These are phyloP conservation scores for Parochlus steinenii DNA, from an alignment of 2,888 invertebrate genomes.

Conservation along the genomic window DNA sequence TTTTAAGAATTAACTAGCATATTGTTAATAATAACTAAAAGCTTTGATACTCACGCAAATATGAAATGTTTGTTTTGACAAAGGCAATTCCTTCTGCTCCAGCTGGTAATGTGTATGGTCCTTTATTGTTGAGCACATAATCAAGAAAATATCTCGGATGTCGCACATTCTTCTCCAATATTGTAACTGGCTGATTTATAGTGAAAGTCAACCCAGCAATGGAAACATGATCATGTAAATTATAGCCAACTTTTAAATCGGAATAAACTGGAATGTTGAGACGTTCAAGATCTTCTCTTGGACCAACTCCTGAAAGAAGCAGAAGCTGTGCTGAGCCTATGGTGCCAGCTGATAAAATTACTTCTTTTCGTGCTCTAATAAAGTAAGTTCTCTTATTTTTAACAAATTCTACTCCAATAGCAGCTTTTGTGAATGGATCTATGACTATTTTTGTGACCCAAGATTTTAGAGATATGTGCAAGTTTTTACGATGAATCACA, in stretches of 20 bases:
- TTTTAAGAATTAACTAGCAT: too few species aligned
- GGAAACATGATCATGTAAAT: conserved; percentile 67
- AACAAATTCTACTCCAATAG: conserved; percentile 50
- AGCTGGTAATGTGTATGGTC: conserved; percentile 60
- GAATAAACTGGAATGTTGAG: conserved; percentile 43
- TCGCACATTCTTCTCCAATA: conserved; percentile 39
- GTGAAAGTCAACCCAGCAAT: conserved; percentile 55
- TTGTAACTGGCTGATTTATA: conserved; percentile 48
- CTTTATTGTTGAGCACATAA: conserved; percentile 42
- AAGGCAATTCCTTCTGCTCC: conserved; percentile 65
- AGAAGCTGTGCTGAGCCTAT: conserved; percentile 74
- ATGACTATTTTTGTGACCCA: conserved; percentile 51
- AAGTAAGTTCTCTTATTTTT: conserved; percentile 38
- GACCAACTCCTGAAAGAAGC: conserved; percentile 72
- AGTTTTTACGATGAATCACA: conserved; percentile 42
- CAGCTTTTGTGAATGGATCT: conserved; percentile 39
- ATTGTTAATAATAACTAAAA: too few species aligned
- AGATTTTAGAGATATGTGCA: conserved; percentile 51
- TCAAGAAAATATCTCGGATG: conserved; percentile 30
- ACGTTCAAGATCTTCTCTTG: conserved; percentile 39
- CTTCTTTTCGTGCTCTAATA: conserved; percentile 48
- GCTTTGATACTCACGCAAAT: too few species aligned
- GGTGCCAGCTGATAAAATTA: conserved; percentile 63
- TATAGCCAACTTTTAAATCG: conserved; percentile 60
- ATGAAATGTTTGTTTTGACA: conserved; percentile 44